Evolutionary conservation across 2,113 vertebrate genomes (phyloP).

Genomic region (Phrynosoma blainvillii): DNA sequence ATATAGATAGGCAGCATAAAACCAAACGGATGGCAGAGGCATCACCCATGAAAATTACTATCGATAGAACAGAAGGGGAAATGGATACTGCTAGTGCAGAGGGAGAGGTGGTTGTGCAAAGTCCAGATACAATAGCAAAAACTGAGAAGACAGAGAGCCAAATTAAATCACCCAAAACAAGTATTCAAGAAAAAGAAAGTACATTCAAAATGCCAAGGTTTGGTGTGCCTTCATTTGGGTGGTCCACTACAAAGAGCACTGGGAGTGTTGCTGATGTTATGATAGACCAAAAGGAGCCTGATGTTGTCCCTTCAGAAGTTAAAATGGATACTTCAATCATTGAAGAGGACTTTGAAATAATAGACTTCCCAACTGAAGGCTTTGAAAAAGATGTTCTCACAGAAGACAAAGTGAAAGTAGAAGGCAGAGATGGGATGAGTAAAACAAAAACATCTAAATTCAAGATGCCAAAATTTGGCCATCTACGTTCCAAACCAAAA

Average conservation of each 20-base stretch:
- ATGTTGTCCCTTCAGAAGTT: background rate
- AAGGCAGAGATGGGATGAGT: slow-evolving; percentile 58
- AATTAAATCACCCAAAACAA: slow-evolving; percentile 38
- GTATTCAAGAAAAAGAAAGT: slow-evolving; percentile 38
- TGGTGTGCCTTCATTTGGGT: slow-evolving; percentile 58
- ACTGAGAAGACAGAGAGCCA: slow-evolving; percentile 27
- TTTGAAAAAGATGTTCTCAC: slow-evolving; percentile 55
- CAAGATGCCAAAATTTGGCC: slow-evolving; percentile 59
- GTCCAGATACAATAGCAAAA: slow-evolving; percentile 19
- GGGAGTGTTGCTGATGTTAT: background rate
- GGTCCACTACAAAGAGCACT: slow-evolving; percentile 41
- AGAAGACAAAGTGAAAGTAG: slow-evolving; percentile 56
- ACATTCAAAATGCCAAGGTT: slow-evolving; percentile 70
- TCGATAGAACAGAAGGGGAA: slow-evolving; percentile 35
- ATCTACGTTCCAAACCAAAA: slow-evolving; percentile 55
- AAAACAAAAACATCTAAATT: slow-evolving; percentile 61
- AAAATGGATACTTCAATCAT: slow-evolving; percentile 16
- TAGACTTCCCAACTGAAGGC: slow-evolving; percentile 55
- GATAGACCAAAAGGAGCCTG: slow-evolving; percentile 15
- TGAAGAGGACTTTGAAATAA: slow-evolving; percentile 60
- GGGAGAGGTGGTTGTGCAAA: slow-evolving; percentile 11
- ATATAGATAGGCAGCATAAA: background rate
- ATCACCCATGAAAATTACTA: slow-evolving; percentile 40
- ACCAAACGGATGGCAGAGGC: slow-evolving; percentile 9
- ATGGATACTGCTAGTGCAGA: background rate